phyloP scores from a whole-genome alignment of 2,888 invertebrate species.

The Ennomos fuscantarius region DNA sequence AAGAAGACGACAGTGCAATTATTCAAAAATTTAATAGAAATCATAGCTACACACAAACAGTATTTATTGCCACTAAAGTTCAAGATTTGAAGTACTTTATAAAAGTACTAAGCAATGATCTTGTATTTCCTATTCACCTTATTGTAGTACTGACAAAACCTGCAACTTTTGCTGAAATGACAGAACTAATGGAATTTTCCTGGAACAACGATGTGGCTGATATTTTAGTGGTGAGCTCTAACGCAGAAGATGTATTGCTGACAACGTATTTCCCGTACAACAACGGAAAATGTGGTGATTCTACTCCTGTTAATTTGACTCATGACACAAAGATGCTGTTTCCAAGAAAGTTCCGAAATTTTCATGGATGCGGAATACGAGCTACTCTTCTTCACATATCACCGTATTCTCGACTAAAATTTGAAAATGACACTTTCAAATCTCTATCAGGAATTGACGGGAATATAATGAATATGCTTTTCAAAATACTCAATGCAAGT shows the following conservation, averaged over 20 bases:
- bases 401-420: slow-evolving; percentile 46
- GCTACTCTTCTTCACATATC: slow-evolving; percentile 42
- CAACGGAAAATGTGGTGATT: slow-evolving; percentile 51
- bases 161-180: slow-evolving; percentile 34
- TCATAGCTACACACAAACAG: slow-evolving; percentile 50
- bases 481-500: slow-evolving; percentile 54
- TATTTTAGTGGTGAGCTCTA: slow-evolving; percentile 51
- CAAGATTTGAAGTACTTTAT: slow-evolving; percentile 52
- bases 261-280: slow-evolving; percentile 61
- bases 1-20: slow-evolving; percentile 28
- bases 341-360: slow-evolving; percentile 59
- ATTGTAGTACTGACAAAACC: slow-evolving; percentile 50
- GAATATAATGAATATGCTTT: slow-evolving; percentile 43
- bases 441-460: slow-evolving; percentile 56
- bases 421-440: slow-evolving; percentile 43
- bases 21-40: slow-evolving; percentile 36
- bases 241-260: slow-evolving; percentile 38
- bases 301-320: slow-evolving; percentile 46
- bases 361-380: slow-evolving; percentile 58
- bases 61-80: slow-evolving; percentile 50
- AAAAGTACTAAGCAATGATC: slow-evolving; percentile 42
- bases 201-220: slow-evolving; percentile 59
- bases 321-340: slow-evolving; percentile 43
- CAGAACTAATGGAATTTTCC: slow-evolving; percentile 48
- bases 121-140: slow-evolving; percentile 48